These are phyloP conservation scores for Cacatua alba DNA, from an alignment of 2,113 vertebrate species.

Conservation along the genomic window DNA sequence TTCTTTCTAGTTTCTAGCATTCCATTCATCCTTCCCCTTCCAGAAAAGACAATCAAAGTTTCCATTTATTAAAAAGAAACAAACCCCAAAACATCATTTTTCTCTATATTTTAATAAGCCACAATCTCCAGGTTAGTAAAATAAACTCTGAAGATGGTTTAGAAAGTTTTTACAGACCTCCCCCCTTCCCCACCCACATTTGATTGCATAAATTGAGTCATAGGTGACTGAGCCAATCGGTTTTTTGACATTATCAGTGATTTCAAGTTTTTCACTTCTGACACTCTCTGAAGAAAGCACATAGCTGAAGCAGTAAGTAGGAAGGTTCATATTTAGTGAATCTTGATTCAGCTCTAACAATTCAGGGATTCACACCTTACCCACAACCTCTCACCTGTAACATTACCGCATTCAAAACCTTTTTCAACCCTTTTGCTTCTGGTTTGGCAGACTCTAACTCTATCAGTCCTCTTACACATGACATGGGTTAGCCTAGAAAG, in stretches of 20 bases:
- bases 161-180: not conserved
- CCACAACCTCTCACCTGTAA: not conserved
- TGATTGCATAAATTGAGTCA: not conserved
- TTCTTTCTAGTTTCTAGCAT: not conserved
- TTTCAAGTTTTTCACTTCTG: not conserved
- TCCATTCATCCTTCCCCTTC: not conserved
- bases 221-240: not conserved
- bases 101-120: not conserved
- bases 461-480: not conserved
- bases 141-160: not conserved
- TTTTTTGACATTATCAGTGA: not conserved
- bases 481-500: not conserved
- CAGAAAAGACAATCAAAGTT: not conserved
- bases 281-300: not conserved
- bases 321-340: not conserved
- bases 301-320: not conserved
- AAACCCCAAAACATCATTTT: not conserved
- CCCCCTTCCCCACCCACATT: fast-evolving
- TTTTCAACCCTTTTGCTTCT: not conserved
- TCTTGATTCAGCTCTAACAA: not conserved
- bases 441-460: not conserved
- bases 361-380: not conserved
- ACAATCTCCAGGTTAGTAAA: not conserved
- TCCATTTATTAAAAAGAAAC: not conserved
- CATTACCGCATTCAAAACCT: not conserved